Evolutionary conservation across 53 echinoderm and acorn worm species (phyloP).

Genomic region (Holothuria scabra): DNA sequence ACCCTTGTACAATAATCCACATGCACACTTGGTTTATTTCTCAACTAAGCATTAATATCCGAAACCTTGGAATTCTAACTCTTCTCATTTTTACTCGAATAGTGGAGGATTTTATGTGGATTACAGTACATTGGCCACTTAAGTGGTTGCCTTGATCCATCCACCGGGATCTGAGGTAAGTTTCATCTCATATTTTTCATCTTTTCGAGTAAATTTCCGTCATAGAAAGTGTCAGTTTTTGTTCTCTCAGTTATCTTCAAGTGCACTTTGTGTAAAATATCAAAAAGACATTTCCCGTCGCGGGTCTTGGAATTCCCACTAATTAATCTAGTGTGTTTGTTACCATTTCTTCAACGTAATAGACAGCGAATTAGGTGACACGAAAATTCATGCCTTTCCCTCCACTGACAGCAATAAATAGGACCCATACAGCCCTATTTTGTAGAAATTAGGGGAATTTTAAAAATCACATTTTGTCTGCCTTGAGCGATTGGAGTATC

Average conservation of each 20-base stretch:
- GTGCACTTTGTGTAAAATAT: conserved; percentile 56
- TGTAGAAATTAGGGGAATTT: conserved; percentile 29
- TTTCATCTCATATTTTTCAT: conserved; percentile 42
- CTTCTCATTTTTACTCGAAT: conserved; percentile 23
- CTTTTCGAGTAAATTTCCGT: conserved; percentile 43
- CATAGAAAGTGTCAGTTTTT: conserved; percentile 56
- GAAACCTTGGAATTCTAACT: conserved; percentile 50
- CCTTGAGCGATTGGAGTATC: conserved; percentile 49
- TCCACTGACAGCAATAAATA: neutral
- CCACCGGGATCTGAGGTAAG: conserved; percentile 46
- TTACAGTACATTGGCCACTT: conserved; percentile 30
- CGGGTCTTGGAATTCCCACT: conserved; percentile 52
- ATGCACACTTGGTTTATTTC: conserved; percentile 58
- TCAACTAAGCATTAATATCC: conserved; percentile 56
- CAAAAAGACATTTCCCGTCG: conserved; percentile 57
- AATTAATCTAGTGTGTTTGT: conserved; percentile 36
- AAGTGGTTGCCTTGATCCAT: conserved; percentile 34
- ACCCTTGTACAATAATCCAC: conserved; percentile 48
- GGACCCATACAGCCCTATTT: conserved; percentile 20
- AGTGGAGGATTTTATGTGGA: conserved; percentile 49
- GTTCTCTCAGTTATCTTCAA: conserved; percentile 50
- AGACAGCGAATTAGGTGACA: neutral
- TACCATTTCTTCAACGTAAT: conserved; percentile 4
- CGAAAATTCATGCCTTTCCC: conserved; percentile 22
- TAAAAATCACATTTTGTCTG: conserved; percentile 41